Base-by-base conservation (phyloP, 2,113 vertebrate genomes). In the Petromus typicus region DNA sequence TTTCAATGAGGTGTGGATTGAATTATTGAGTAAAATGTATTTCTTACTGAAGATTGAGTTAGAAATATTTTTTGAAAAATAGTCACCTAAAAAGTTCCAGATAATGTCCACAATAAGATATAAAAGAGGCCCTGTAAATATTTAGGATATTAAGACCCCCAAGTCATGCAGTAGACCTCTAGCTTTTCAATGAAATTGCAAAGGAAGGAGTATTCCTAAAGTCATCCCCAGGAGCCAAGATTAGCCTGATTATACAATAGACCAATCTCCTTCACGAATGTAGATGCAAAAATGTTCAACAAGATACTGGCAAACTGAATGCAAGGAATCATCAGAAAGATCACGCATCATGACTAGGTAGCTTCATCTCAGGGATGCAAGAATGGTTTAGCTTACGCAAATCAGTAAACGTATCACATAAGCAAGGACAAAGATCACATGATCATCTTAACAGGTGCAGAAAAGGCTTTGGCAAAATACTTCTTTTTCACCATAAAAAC, bases 11-110 rank as follows among this genome's bases (percentile, higher is more conserved):
- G 59, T 7, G 3, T 45, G 23, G 30, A 43, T 27, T n/a, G 61
- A 12, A 1, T 79, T 64, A 17, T 54, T 88, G 11, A 80, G 6
- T 54, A 71, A 93, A 96, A 37, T 54, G 5, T 64, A 63, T 90
- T 69, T 92, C 51, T 87, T 91, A 91, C 51, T 79, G 56, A 95
- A 13, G 18, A 67, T 17, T n/a, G 37, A n/a, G 25, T 22, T 56
- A 56, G 84, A 86, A 91, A 75, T 59, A 69, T 80, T 91, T 89
- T 86, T 76, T 76, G 2, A 64, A 89, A 61, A 66, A 34, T 6
- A 82, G 87, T 85, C 91, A 64, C 93, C 40, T 48, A 83, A 71
- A 6, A 5, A 75, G 30, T 84, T 37, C 48, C 54, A 66, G 40
- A 66, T 67, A 88, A 79, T 91, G 78, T 45, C 75, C 30, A 82